These are phyloP conservation scores for Palythoa caribaeorum DNA, from an alignment of 92 coral and sea anemone species.

Conservation along the genomic window DNA sequence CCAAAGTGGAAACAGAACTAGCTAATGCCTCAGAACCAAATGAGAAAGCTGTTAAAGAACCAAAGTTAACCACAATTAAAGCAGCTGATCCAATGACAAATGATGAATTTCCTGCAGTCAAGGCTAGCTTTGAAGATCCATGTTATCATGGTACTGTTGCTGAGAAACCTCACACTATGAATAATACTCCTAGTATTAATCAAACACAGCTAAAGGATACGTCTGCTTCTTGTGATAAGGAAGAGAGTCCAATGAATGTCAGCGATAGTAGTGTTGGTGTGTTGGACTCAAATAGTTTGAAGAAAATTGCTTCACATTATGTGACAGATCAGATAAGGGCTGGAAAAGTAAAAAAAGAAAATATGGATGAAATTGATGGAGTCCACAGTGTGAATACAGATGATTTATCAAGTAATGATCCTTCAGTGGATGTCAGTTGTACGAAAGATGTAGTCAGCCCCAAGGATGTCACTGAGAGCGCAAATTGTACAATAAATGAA, in stretches of 20 bases:
- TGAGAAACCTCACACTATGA: background rate
- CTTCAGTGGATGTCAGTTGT: background rate
- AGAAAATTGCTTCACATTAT: background rate
- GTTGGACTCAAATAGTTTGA: background rate
- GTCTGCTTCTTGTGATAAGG: background rate
- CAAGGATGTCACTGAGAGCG: background rate
- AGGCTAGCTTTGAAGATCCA: background rate
- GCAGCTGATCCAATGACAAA: background rate
- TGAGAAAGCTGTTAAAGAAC: background rate
- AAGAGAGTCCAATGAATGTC: background rate
- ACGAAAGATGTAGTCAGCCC: background rate
- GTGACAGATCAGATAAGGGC: background rate
- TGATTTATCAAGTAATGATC: background rate
- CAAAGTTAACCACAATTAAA: background rate
- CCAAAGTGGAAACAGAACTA: background rate
- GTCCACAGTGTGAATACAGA: background rate
- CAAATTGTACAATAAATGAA: background rate
- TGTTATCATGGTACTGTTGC: background rate
- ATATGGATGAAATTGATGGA: background rate
- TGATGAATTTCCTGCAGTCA: background rate
- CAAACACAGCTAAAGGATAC: background rate
- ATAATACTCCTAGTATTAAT: background rate
- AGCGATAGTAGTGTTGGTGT: background rate
- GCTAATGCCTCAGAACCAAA: background rate
- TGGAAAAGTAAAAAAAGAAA: background rate